Conservation (phyloP, 2,797 vertebrate species). For the Ctenochaetus hawaiiensis region DNA sequence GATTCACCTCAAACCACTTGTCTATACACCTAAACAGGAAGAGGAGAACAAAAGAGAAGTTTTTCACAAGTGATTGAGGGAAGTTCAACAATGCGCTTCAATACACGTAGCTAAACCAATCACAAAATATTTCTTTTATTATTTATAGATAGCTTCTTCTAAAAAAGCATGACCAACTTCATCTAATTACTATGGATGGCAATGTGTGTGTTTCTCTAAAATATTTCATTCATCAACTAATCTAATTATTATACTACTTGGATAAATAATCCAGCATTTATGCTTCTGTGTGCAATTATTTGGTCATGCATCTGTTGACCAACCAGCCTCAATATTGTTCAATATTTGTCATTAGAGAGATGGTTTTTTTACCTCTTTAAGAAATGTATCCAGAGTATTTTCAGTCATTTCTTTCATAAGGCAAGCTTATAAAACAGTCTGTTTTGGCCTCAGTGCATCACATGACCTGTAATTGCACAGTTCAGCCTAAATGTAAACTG, state of each 20-base stretch:
- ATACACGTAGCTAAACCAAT: background rate
- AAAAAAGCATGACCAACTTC: background rate
- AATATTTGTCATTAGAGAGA: too few relatives aligned
- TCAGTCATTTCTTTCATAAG: too few relatives aligned
- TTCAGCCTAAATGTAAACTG: too few relatives aligned
- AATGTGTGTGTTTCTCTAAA: background rate
- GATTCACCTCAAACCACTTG: slow-evolving; percentile 97
- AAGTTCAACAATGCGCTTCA: background rate
- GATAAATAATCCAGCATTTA: background rate
- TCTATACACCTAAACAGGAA: slow-evolving; percentile 92
- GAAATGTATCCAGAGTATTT: too few relatives aligned
- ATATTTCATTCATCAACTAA: background rate
- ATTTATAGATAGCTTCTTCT: background rate
- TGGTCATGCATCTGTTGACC: too few relatives aligned
- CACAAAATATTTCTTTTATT: background rate
- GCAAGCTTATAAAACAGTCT: too few relatives aligned
- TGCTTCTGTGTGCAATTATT: too few relatives aligned
- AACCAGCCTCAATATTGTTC: too few relatives aligned
- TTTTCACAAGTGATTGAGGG: background rate
- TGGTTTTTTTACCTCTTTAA: too few relatives aligned
- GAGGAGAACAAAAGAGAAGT: background rate
- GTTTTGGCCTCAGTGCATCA: too few relatives aligned
- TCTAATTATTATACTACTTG: background rate
- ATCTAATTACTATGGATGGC: background rate
- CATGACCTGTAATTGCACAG: too few relatives aligned